These are phyloP conservation scores for Chironomus riparius DNA, from an alignment of 2,888 invertebrate species.

Conservation along the genomic window DNA sequence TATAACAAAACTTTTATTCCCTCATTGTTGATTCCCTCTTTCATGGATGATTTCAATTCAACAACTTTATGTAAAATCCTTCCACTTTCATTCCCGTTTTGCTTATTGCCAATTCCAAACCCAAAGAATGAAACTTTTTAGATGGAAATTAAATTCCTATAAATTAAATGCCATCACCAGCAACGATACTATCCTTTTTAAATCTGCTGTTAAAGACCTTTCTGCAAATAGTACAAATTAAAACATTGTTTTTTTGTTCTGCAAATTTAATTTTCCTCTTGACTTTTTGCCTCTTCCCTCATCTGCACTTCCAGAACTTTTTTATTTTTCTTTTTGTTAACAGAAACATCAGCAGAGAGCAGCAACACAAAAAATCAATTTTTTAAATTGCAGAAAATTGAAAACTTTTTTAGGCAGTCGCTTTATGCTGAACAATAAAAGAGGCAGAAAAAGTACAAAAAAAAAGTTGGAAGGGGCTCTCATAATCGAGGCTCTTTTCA, in stretches of 20 bases:
- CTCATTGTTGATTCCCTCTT: too few species aligned
- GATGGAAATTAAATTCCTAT: too few species aligned
- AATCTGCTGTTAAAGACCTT: too few species aligned
- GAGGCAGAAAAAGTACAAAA: neutral
- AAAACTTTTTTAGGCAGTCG: neutral
- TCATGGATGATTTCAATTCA: too few species aligned
- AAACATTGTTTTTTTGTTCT: neutral
- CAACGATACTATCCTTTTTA: too few species aligned
- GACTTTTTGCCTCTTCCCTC: neutral
- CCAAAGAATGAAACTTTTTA: too few species aligned
- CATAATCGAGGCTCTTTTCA: slow-evolving; percentile 3
- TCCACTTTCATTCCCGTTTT: too few species aligned
- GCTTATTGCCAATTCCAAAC: too few species aligned
- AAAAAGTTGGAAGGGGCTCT: neutral
- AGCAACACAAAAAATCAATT: neutral
- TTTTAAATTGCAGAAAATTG: neutral
- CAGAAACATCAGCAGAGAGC: neutral
- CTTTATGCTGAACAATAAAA: neutral
- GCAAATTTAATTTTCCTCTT: neutral
- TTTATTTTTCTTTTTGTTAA: neutral
- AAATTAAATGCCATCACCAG: too few species aligned
- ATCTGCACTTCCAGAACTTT: too few species aligned
- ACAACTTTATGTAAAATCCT: too few species aligned
- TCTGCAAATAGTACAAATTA: neutral
- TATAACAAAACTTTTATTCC: too few species aligned